phyloP scores from a whole-genome alignment of 2,113 vertebrate genomes.

The Engraulis encrasicolus region DNA sequence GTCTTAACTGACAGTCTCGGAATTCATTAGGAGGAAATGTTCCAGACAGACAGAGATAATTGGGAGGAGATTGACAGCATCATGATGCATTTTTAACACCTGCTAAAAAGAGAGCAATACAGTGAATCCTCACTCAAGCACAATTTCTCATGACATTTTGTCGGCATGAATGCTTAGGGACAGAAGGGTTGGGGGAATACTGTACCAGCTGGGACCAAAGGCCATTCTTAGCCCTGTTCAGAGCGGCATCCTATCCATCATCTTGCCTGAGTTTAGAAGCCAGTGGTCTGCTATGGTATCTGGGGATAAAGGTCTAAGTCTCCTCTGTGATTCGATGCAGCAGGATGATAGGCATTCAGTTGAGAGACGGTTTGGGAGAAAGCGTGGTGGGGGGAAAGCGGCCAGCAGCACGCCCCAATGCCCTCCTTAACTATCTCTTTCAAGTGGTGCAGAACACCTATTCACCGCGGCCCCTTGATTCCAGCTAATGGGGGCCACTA shows the following conservation, averaged over 20 bases:
- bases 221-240: too few relatives aligned
- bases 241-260: neutral
- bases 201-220: too few relatives aligned
- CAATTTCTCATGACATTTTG: too few relatives aligned
- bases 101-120: too few relatives aligned
- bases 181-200: too few relatives aligned
- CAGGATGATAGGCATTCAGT: conserved; percentile 28
- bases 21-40: too few relatives aligned
- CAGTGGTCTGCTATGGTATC: neutral
- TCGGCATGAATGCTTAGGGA: too few relatives aligned
- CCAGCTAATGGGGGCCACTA: conserved; percentile 41
- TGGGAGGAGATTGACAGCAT: too few relatives aligned
- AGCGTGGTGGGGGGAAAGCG: neutral
- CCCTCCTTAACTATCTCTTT: conserved; percentile 63
- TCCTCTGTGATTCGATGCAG: conserved; percentile 73
- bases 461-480: conserved; percentile 38
- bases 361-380: neutral
- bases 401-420: conserved; percentile 54
- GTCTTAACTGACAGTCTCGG: too few relatives aligned
- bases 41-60: too few relatives aligned
- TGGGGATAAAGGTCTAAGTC: conserved; percentile 59
- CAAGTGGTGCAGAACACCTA: conserved; percentile 70
- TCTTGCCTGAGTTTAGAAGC: neutral
- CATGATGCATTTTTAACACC: too few relatives aligned
- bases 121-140: too few relatives aligned